phyloP scores from a whole-genome alignment of 2,888 invertebrate genomes.

The Lasius fuliginosus region DNA sequence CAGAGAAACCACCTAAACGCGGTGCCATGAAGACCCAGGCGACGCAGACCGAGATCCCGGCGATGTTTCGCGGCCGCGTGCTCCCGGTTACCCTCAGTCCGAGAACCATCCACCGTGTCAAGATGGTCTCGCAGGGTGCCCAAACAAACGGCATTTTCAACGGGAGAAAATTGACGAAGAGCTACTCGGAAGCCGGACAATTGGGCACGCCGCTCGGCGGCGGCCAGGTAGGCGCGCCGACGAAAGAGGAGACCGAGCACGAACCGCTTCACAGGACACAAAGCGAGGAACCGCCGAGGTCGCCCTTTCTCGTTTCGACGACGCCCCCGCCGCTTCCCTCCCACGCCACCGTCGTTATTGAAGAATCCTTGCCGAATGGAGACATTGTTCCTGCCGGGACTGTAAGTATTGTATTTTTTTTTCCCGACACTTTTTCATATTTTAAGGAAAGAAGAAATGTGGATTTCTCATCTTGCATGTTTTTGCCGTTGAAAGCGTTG shows the following conservation, averaged over 20 bases:
- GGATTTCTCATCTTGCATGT: background rate
- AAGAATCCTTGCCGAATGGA: slow-evolving; percentile 79
- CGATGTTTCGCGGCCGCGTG: slow-evolving; percentile 87
- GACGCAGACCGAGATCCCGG: slow-evolving; percentile 94
- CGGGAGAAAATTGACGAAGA: slow-evolving; percentile 93
- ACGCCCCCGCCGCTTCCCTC: slow-evolving; percentile 84
- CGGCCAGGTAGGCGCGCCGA: slow-evolving; percentile 67
- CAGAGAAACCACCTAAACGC: slow-evolving; percentile 92
- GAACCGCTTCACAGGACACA: slow-evolving; percentile 94
- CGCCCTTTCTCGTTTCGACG: slow-evolving; percentile 90
- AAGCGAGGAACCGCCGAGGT: slow-evolving; percentile 94
- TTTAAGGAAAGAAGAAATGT: background rate
- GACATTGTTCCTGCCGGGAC: slow-evolving; percentile 66
- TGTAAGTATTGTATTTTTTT: slow-evolving; percentile 54
- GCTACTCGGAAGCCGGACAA: slow-evolving; percentile 92
- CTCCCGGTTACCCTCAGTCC: slow-evolving; percentile 91
- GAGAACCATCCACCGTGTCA: slow-evolving; percentile 93
- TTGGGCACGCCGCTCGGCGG: slow-evolving; percentile 83
- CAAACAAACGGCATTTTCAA: slow-evolving; percentile 94
- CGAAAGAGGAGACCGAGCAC: slow-evolving; percentile 88
- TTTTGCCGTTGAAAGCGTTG: background rate
- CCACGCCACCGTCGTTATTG: slow-evolving; percentile 64
- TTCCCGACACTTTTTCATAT: background rate
- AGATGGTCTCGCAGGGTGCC: slow-evolving; percentile 96
- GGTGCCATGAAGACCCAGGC: slow-evolving; percentile 97